Evolutionary conservation across 2,888 invertebrate species (phyloP), one percentile per base, ranked within the genome.

Genomic region (Halictus ligatus): DNA sequence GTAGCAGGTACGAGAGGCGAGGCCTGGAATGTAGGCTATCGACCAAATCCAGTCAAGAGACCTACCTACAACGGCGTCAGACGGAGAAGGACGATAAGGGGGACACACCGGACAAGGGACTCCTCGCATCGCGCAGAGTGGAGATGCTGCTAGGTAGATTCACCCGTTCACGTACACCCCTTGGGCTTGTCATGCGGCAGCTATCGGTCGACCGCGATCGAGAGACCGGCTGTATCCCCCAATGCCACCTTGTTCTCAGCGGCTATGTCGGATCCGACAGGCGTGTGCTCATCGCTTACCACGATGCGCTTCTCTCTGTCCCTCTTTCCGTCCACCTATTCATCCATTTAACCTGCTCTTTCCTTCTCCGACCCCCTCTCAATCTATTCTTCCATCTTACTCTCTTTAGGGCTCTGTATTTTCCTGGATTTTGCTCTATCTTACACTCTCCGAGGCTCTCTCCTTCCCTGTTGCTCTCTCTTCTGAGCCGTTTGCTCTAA

Each of bases 91-190:
- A 69, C 64, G 67, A 74, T 21, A 1, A 25, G 77, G 69, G 82
- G 69, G 77, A 89, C 84, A 88, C 83, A 80, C 54, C 74, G 86
- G 83, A 90, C 89, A 90, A 90, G 91, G 88, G 86, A 80, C 86
- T 91, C 84, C 90, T 91, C 89, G 90, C 86, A 83, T 75, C 85
- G 89, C 76, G 50, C 84, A 54, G 84, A 84, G 89, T 74, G 76
- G 84, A 86, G 91, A 84, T 87, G 84, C 76, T 75, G 86, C 83
- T 88, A 83, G 88, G 86, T 92, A 90, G 91, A 92, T 91, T 92
- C 90, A 88, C 85, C 91, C 92, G 92, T 92, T 92, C 89, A 91
- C 86, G 89, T 91, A 91, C 91, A 92, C 91, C 92, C 92, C 87
- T 91, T 90, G 91, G 92, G 91, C 92, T 92, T 92, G 92, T 92